Conservation (phyloP, 1,140 invertebrate species). For the Hyles euphorbiae region DNA sequence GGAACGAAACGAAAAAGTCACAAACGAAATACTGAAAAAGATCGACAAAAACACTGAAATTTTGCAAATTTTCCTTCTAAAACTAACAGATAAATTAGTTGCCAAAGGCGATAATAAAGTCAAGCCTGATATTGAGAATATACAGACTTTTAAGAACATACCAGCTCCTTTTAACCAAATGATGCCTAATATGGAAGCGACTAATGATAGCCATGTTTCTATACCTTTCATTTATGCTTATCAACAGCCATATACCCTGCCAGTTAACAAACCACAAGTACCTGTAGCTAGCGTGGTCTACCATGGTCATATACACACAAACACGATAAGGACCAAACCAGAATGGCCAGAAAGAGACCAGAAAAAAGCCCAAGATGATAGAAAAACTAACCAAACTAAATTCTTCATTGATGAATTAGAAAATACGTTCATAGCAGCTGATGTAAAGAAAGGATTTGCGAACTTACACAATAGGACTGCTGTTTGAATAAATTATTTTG, state of each 20-base stretch:
- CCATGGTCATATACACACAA: slow-evolving; percentile 38
- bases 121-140: slow-evolving; percentile 4
- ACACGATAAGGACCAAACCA: slow-evolving; percentile 5
- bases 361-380: slow-evolving; percentile 9
- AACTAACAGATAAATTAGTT: slow-evolving; percentile 25
- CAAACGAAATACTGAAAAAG: slow-evolving; percentile 40
- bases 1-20: slow-evolving; percentile 34
- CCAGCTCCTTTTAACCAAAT: neutral
- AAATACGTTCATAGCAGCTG: slow-evolving; percentile 24
- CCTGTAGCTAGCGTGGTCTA: slow-evolving; percentile 34
- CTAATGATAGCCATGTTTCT: slow-evolving; percentile 21
- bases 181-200: slow-evolving; percentile 4
- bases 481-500: slow-evolving; percentile 12
- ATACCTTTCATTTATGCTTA: slow-evolving; percentile 39
- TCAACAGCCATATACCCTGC: slow-evolving; percentile 20
- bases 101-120: neutral
- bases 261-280: slow-evolving; percentile 12
- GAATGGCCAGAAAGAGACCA: slow-evolving; percentile 2
- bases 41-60: slow-evolving; percentile 45
- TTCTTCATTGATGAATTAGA: slow-evolving; percentile 42
- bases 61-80: slow-evolving; percentile 35
- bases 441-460: slow-evolving; percentile 17
- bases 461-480: slow-evolving; percentile 12
- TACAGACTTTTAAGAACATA: neutral
- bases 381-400: slow-evolving; percentile 14